Percentiles rank a stretch among this genome's conserved stretches.
Evolutionary conservation across 1,140 invertebrate genomes (phyloP).

Genomic region (Maconellicoccus hirsutus): DNA sequence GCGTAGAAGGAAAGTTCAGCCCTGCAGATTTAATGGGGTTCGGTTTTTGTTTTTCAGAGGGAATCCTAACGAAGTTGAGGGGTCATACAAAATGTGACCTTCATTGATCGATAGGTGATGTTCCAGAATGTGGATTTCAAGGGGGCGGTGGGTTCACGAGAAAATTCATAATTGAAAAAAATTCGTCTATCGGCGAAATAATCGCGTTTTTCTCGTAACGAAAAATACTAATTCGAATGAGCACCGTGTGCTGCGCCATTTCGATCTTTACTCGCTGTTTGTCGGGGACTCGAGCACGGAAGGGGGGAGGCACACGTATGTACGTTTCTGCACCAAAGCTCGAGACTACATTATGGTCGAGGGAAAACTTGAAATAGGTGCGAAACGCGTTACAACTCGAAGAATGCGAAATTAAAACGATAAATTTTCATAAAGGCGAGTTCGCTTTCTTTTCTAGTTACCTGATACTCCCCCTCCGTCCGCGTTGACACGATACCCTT

Average conservation of each 20-base stretch:
- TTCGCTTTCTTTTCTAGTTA: neutral
- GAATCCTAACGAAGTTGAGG: too few species aligned
- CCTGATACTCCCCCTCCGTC: too few species aligned
- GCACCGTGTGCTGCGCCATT: neutral
- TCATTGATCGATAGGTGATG: neutral
- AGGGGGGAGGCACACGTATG: too few species aligned
- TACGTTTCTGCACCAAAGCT: too few species aligned
- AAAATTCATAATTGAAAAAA: too few species aligned
- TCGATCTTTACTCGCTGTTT: neutral
- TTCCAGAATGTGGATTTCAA: neutral
- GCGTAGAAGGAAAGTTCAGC: too few species aligned
- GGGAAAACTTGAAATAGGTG: conserved; percentile 14
- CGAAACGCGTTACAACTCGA: conserved; percentile 14
- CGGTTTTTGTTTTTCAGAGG: too few species aligned
- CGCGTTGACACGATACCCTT: too few species aligned
- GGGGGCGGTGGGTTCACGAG: neutral
- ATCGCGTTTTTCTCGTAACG: conserved; percentile 7
- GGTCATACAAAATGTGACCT: neutral
- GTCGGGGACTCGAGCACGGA: too few species aligned
- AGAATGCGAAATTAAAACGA: conserved; percentile 22
- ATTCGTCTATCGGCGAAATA: neutral
- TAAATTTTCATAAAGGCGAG: conserved; percentile 19
- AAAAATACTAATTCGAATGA: conserved; percentile 6
- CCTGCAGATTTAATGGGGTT: too few species aligned
- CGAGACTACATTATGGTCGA: neutral